These are phyloP conservation scores for Silvanus unidentatus DNA, from an alignment of 2,888 invertebrate species.

Conservation along the genomic window DNA sequence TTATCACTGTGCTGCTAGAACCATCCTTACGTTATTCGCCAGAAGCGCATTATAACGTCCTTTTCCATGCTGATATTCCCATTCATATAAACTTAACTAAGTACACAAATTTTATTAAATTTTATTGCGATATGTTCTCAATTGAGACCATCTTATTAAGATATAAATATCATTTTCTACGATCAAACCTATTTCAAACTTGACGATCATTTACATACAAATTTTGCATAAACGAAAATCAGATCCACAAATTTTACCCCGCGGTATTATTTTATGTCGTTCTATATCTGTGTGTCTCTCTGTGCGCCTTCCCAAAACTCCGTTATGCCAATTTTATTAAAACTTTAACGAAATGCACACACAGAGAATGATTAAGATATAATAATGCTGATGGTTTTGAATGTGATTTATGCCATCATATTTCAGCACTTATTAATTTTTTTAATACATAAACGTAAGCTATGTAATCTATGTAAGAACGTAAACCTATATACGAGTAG, in stretches of 20 bases:
- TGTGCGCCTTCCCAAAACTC: slow-evolving; percentile 4
- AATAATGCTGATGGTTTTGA: too few species aligned
- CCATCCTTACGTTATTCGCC: slow-evolving; percentile 12
- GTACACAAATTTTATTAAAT: slow-evolving; percentile 30
- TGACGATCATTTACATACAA: slow-evolving; percentile 26
- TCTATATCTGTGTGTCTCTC: background rate
- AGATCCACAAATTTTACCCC: slow-evolving; percentile 24
- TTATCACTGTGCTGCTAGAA: slow-evolving; percentile 17
- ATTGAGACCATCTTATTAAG: slow-evolving; percentile 31
- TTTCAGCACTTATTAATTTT: too few species aligned
- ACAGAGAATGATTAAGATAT: too few species aligned
- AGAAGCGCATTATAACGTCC: slow-evolving; percentile 14
- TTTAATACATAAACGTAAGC: too few species aligned
- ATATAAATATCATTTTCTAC: slow-evolving; percentile 27
- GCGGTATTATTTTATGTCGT: slow-evolving; percentile 22
- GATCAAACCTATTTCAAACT: slow-evolving; percentile 21
- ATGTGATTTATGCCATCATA: too few species aligned
- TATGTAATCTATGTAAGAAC: too few species aligned
- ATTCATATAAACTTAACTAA: slow-evolving; percentile 13
- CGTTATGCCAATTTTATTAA: slow-evolving; percentile 1
- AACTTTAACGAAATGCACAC: background rate
- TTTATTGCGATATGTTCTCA: slow-evolving; percentile 24
- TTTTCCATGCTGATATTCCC: slow-evolving; percentile 13
- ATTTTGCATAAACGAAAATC: slow-evolving; percentile 22
- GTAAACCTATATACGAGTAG: too few species aligned